These are phyloP conservation scores for Bostrychus sinensis DNA, from an alignment of 2,113 vertebrate species.

Conservation along the genomic window DNA sequence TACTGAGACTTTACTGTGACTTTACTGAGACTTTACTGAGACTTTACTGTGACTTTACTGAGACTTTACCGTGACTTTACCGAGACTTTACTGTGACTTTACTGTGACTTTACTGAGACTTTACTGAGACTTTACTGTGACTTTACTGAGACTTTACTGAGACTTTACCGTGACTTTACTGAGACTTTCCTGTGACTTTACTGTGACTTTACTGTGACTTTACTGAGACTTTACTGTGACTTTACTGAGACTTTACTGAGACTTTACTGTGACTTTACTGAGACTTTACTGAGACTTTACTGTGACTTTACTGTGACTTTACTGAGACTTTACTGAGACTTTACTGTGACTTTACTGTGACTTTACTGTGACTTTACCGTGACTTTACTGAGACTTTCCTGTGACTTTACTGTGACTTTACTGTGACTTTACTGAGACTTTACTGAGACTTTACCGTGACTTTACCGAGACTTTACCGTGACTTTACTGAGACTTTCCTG, in stretches of 20 bases:
- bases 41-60: background rate
- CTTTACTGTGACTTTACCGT: conserved; percentile 19
- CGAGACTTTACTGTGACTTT: too few species aligned
- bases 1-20: too few species aligned
- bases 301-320: conserved; percentile 5
- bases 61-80: conserved; percentile 37
- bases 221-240: conserved; percentile 30
- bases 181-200: conserved; percentile 35
- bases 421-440: conserved; percentile 3
- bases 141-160: conserved; percentile 18
- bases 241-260: background rate
- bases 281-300: conserved; percentile 15
- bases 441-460: conserved; percentile 13
- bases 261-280: conserved; percentile 21
- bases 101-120: conserved; percentile 2
- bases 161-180: conserved; percentile 3
- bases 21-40: conserved; percentile 21
- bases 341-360: background rate
- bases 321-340: conserved; percentile 29
- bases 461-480: conserved; percentile 22
- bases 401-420: conserved; percentile 17
- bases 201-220: background rate
- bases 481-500: conserved; percentile 26
- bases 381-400: conserved; percentile 15
- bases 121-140: conserved; percentile 14